phyloP scores from a whole-genome alignment of 2,888 invertebrate species.

The Epinotia bilunana region DNA sequence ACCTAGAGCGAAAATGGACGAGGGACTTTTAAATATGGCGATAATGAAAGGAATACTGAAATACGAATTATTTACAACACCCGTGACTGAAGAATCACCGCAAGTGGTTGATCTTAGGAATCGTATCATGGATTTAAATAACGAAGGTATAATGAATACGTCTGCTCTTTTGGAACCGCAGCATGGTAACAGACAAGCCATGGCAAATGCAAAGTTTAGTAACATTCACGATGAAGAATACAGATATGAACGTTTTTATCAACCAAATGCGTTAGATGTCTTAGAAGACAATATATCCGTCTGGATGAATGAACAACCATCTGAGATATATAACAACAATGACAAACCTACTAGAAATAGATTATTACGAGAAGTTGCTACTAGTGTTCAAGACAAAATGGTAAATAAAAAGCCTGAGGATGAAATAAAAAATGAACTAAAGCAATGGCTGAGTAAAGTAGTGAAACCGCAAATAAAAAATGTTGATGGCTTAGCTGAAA shows the following conservation, averaged over 20 bases:
- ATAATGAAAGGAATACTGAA: conserved; percentile 60
- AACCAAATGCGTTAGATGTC: conserved; percentile 55
- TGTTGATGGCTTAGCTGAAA: conserved; percentile 52
- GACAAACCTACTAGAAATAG: conserved; percentile 51
- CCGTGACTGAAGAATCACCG: conserved; percentile 51
- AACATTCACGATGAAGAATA: neutral
- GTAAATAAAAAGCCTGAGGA: conserved; percentile 51
- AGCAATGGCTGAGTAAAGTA: conserved; percentile 56
- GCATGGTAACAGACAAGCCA: conserved; percentile 58
- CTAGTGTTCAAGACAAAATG: conserved; percentile 53
- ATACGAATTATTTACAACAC: conserved; percentile 54
- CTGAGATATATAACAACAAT: conserved; percentile 52
- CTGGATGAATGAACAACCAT: conserved; percentile 65
- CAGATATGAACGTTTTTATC: neutral
- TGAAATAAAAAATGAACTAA: conserved; percentile 55
- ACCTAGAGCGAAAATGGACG: conserved; percentile 50
- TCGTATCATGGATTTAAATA: conserved; percentile 52
- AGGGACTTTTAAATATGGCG: conserved; percentile 52
- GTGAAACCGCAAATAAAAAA: conserved; percentile 54
- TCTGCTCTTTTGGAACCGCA: conserved; percentile 52
- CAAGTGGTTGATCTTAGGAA: conserved; percentile 53
- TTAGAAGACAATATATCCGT: conserved; percentile 65
- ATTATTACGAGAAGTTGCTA: conserved; percentile 58
- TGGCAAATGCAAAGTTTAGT: conserved; percentile 52
- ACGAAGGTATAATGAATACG: conserved; percentile 50